Evolutionary conservation across 2,797 vertebrate species (phyloP).

Genomic region (Bryconaethiops microstoma): DNA sequence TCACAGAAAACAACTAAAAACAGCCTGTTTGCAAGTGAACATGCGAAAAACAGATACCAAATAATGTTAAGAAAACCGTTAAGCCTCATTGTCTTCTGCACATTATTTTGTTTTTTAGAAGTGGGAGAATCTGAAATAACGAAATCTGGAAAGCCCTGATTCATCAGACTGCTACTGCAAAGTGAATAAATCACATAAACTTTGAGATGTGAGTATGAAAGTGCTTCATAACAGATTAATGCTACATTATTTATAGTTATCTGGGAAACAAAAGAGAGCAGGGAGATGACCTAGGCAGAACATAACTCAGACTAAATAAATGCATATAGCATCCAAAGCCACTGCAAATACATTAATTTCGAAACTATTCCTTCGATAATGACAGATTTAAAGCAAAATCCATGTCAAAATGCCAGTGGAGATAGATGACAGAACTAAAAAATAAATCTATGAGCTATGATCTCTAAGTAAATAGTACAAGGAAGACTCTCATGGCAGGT

Average conservation of each 20-base stretch:
- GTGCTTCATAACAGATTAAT: constrained; percentile 32
- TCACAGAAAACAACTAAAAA: constrained; percentile 21
- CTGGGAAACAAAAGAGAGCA: constrained; percentile 8
- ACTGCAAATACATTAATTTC: constrained; percentile 66
- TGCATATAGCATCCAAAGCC: constrained; percentile 23
- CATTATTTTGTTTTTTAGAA: background rate
- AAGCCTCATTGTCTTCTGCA: background rate
- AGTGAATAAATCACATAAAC: background rate
- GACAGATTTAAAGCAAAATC: background rate
- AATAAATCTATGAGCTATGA: background rate
- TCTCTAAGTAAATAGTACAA: background rate
- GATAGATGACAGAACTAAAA: background rate
- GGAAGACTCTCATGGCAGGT: constrained; percentile 33
- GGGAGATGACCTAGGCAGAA: constrained; percentile 28
- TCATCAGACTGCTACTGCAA: constrained; percentile 6
- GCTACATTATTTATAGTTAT: constrained; percentile 32
- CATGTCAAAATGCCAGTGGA: background rate
- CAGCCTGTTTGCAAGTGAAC: constrained; percentile 13
- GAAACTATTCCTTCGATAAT: constrained; percentile 23
- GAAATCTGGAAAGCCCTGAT: background rate
- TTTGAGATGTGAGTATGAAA: constrained; percentile 13
- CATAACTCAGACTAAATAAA: constrained; percentile 27
- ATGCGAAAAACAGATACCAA: background rate
- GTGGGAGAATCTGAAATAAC: background rate
- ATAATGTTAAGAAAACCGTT: background rate